Conservation (phyloP, 2,888 invertebrate genomes). For the Neocrepidodera transversa region DNA sequence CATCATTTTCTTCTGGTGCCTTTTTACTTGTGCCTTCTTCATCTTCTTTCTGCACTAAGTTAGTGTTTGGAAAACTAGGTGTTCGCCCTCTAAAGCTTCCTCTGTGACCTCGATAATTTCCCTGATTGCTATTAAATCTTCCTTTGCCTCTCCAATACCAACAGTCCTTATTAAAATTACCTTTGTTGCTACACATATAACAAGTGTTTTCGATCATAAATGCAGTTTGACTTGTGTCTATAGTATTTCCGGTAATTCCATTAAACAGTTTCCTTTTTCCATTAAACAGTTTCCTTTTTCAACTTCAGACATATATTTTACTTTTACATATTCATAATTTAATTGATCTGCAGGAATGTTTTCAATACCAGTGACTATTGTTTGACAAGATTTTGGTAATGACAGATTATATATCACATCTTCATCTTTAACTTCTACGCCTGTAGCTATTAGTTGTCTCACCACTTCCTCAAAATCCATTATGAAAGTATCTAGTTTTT, state of each 20-base stretch:
- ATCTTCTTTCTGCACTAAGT: no score
- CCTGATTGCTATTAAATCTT: no score
- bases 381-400: no score
- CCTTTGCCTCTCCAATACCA: no score
- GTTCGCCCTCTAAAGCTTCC: no score
- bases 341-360: not conserved
- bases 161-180: no score
- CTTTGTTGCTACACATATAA: not conserved
- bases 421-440: not conserved
- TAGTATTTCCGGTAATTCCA: no score
- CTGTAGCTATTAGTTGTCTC: not conserved
- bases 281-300: no score
- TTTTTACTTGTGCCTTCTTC: no score
- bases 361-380: not conserved
- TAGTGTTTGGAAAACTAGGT: no score
- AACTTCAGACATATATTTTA: not conserved
- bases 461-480: not conserved
- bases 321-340: not conserved
- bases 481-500: slow-evolving; percentile 2
- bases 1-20: no score
- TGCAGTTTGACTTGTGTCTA: not conserved
- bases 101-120: no score
- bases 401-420: not conserved
- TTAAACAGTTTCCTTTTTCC: not conserved
- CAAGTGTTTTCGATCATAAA: not conserved